These are phyloP conservation scores for Parauchenoglanis ngamensis DNA, from an alignment of 2,797 vertebrate species.

Conservation along the genomic window DNA sequence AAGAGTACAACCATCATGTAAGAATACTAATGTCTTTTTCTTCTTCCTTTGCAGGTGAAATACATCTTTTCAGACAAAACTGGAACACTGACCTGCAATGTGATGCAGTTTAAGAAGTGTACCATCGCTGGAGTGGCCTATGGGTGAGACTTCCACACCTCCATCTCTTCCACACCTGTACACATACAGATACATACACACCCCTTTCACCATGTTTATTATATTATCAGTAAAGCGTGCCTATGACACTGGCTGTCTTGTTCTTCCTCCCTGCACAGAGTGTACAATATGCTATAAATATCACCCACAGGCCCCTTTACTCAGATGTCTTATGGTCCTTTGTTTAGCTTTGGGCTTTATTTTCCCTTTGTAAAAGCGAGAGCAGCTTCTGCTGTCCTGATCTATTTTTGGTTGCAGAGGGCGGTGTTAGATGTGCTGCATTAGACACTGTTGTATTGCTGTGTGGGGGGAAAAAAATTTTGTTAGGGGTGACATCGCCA, in stretches of 20 bases:
- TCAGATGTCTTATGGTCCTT: background rate
- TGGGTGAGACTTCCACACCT: constrained; percentile 76
- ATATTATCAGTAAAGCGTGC: constrained; percentile 61
- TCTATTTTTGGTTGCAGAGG: constrained; percentile 32
- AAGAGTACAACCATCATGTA: background rate
- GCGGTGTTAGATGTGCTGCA: constrained; percentile 19
- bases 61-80: constrained; percentile 99
- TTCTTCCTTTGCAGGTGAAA: constrained; percentile 81
- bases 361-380: constrained; percentile 30
- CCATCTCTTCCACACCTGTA: background rate
- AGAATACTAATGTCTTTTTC: background rate
- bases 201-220: constrained; percentile 61
- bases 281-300: constrained; percentile 69
- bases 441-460: constrained; percentile 40
- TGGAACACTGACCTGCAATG: constrained; percentile 95
- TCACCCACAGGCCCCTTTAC: constrained; percentile 45
- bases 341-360: constrained; percentile 29
- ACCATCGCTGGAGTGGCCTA: constrained; percentile 95
- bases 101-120: constrained; percentile 99
- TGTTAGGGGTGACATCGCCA: constrained; percentile 17
- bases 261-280: constrained; percentile 62
- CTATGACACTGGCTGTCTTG: constrained; percentile 66
- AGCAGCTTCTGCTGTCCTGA: constrained; percentile 25
- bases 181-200: background rate
- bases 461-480: background rate